Evolutionary conservation across 2,888 invertebrate species (phyloP).

Genomic region (Leistus spinibarbis): DNA sequence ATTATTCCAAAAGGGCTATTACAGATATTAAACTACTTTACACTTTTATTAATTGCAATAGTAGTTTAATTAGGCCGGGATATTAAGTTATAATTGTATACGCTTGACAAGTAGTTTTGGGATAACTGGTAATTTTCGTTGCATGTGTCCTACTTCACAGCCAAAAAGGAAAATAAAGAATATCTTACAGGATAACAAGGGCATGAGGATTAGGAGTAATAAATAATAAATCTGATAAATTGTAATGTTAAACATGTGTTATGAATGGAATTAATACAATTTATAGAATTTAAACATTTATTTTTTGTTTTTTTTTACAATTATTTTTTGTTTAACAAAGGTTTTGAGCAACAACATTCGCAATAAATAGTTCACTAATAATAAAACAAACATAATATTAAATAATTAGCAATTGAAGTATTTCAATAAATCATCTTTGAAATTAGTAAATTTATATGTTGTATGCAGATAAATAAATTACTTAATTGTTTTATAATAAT

Average conservation of each 20-base stretch:
- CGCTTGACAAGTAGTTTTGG: background rate
- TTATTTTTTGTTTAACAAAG: conserved; percentile 24
- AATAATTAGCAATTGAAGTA: background rate
- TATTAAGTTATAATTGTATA: background rate
- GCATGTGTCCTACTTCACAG: conserved; percentile 38
- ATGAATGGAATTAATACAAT: background rate
- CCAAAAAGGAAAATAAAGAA: conserved; percentile 17
- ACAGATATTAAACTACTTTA: background rate
- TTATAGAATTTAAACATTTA: conserved; percentile 33
- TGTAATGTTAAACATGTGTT: background rate
- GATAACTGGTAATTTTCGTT: conserved; percentile 15
- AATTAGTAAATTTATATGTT: no score
- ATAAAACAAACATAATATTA: background rate
- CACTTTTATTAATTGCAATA: background rate
- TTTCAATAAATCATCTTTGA: no score
- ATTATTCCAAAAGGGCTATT: background rate
- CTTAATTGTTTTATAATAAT: background rate
- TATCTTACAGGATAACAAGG: conserved; percentile 18
- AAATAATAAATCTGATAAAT: background rate
- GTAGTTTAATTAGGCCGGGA: background rate
- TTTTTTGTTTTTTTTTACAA: conserved; percentile 25
- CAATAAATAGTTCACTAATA: background rate
- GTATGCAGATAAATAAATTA: background rate
- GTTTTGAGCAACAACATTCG: conserved; percentile 34
- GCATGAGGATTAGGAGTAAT: conserved; percentile 9